Evolutionary conservation across 2,113 vertebrate species (phyloP), one percentile per base, ranked within the genome.

Genomic region (Promerops cafer): DNA sequence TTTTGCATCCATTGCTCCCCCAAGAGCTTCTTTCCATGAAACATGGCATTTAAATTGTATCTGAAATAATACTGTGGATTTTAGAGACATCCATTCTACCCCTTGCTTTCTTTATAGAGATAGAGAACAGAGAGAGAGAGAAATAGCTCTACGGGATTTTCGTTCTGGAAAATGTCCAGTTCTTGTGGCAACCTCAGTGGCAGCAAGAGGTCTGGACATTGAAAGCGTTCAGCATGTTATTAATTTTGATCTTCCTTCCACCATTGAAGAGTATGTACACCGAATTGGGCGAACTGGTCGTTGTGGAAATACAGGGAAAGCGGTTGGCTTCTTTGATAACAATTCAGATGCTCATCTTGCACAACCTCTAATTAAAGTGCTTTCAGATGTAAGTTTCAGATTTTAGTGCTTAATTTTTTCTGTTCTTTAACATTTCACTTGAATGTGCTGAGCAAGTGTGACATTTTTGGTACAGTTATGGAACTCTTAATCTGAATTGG

Each of bases 231-330:
- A 99, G 76, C 98, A 99, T 11, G 99, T 99, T 76, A 98, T 99
- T 72, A 99, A 99, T 97, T 99, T 98, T 95, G 99, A 99, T 86
- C 98, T 99, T 40, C 99, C 99, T 19, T 97, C 97, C 50, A 97
- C 95, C 77, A 98, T 99, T 16, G 99, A 99, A 7, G 99, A 99
- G 19, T 99, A 99, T 6, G 99, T 99, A 56, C 99, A 99, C 93
- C 98, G 99, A 37, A 99, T 99, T 57, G 99, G 99, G 39, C 98
- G 99, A 69, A 99, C 99, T 18, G 99, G 99, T 20, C 99, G 99
- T 49, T 99, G 99, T 60, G 99, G 99, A 27, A 99, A 99, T 95
- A 98, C 40, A 9, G 99, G 99, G 59, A 98, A 96, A 92, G 99
- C 99, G 0, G 85, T 99, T 96, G 98, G 98, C 19, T 99, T 99